Evolutionary conservation across 2,113 vertebrate species (phyloP), one percentile per base, ranked within the genome.

Genomic region (Cottus gobio): DNA sequence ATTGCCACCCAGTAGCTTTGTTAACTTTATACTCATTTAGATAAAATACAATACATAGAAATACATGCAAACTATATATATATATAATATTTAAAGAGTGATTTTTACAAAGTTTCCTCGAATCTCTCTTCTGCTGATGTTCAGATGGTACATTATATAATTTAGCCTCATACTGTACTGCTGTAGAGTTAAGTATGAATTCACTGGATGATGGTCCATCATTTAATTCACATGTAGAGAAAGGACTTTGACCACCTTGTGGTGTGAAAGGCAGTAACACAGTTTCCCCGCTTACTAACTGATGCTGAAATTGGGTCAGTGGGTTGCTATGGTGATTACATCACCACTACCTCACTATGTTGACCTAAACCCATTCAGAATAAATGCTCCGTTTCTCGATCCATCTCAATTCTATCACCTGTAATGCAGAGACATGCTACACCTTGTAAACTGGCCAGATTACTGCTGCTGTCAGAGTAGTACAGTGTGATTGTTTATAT

Each of bases 281-380:
- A 22, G 42, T 70, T 63, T 68, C 31, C 70, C 39, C 28, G 10
- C 57, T 20, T 80, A 36, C 16, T 62, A 34, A n/a, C 20, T 56
- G n/a, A 30, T 54, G 31, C 68, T 83, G n/a, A 94, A 97, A 96
- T 83, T 96, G 95, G 96, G 96, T 96, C 96, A 96, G 90, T 95
- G 94, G 95, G 93, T 93, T 87, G 68, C 87, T 90, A 91, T 91
- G 85, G 84, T 93, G 92, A 84, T 93, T 94, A 94, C 94, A 89
- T 65, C 94, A 91, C 54, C 54, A 13, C 4, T 90, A 34, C 39
- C 84, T 75, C 94, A 94, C 90, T 93, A 94, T 88, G 89, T 88
- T 90, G 77, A 77, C 70, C 62, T 69, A 80, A 60, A 75, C 22
- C 31, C 72, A 44, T 15, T 65, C 24, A 28, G 13, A 26, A 28